Base-by-base conservation (phyloP, 1,140 invertebrate genomes). In the Trachymyrmex septentrionalis region DNA sequence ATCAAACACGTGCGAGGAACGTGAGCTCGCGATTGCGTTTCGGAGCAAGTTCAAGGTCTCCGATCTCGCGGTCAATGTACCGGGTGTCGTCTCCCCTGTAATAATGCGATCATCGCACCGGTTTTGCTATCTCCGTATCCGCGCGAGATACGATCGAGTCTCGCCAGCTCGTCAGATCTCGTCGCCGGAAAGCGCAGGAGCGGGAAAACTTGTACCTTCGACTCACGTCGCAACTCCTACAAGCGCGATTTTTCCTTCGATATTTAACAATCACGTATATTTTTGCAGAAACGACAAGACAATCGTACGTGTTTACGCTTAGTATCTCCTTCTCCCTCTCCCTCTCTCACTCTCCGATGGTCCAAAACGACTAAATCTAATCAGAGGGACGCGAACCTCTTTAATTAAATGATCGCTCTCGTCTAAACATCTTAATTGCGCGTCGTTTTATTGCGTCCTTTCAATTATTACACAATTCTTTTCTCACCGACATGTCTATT, bases 41-140 rank as follows among this genome's bases (percentile, higher is more conserved):
- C 69, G 55, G 21, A 84, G 59, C 67, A 84, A 84, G 55, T 84
- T 73, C 80, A 84, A 73, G 80, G 69, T 50, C 69, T 21, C 24
- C 69, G 38, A 34, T 82, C 80, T 61, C 55, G 67, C 67, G 67
- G 67, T 84, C 69, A 84, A 84, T 48, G 67, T 82, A 61, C 38
- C 38, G 80, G 67, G 38, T 73, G 80, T 84, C 55, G 34, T 84
- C 38, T 63, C 14, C 27, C 64, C 34, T 48, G 27, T 30, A 16
- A 7, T 4, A n/a, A 21, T 21, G 12, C 5, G 16, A 34, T 30
- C 27, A 30, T 27, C 30, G 5, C 61, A 19, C 21, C 24, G 55
- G 30, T 57, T 19, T 57, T 14, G 14, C 53, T 3, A 16, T 50
- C 48, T 14, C 12, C 3, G 10, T 14, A 50, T 50, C 48, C 48